Evolutionary conservation across 2,888 invertebrate genomes (phyloP).

Genomic region (Erebia aethiops): DNA sequence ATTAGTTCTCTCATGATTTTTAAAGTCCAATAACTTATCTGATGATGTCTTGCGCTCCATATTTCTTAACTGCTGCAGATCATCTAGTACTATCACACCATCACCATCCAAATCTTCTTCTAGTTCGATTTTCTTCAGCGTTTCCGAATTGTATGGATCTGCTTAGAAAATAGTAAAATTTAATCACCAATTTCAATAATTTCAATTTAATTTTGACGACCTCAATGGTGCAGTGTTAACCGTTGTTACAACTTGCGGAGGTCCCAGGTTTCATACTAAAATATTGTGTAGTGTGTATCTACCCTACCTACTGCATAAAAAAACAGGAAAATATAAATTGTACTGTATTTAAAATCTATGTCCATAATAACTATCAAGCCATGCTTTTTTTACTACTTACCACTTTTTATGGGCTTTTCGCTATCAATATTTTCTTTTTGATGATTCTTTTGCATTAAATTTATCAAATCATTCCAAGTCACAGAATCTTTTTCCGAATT

Average conservation of each 20-base stretch:
- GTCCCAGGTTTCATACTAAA: no score
- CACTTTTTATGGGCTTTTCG: constrained; percentile 41
- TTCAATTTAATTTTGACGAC: no score
- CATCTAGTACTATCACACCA: constrained; percentile 69
- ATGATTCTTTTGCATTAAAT: constrained; percentile 61
- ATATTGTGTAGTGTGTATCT: no score
- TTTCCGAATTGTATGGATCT: constrained; percentile 52
- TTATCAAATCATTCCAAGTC: constrained; percentile 69
- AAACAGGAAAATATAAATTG: no score
- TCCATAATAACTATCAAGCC: background rate
- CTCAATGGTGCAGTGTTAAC: no score
- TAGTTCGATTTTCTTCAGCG: constrained; percentile 51
- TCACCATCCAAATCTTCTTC: constrained; percentile 67
- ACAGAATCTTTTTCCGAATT: constrained; percentile 53
- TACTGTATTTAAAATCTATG: background rate
- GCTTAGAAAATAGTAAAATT: constrained; percentile 44
- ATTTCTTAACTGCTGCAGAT: constrained; percentile 72
- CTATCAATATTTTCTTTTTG: constrained; percentile 47
- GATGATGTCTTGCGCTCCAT: constrained; percentile 54
- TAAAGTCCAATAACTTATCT: constrained; percentile 65
- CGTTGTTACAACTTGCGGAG: no score
- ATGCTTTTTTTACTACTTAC: constrained; percentile 44
- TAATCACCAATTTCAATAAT: no score
- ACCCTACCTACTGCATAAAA: no score
- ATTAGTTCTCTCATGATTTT: constrained; percentile 55